Evolutionary conservation across 2,888 invertebrate species (phyloP).

Genomic region (Amorpha juglandis): DNA sequence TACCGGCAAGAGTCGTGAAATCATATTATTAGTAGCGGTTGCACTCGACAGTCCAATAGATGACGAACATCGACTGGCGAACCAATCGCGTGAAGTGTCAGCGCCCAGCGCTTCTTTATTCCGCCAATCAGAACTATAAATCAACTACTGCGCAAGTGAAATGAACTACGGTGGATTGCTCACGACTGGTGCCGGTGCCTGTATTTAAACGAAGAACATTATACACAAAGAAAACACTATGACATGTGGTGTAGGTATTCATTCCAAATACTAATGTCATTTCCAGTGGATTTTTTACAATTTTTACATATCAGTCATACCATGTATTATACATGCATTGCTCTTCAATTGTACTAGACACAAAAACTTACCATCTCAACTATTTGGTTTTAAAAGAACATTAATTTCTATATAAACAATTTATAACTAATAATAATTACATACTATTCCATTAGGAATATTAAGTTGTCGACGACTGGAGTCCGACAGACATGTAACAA

Average conservation of each 20-base stretch:
- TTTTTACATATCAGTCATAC: slow-evolving; percentile 19
- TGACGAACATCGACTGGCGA: too few relatives aligned
- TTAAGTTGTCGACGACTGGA: neutral
- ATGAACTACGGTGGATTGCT: too few relatives aligned
- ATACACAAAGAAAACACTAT: slow-evolving; percentile 3
- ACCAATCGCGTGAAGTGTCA: too few relatives aligned
- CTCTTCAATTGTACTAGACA: slow-evolving; percentile 22
- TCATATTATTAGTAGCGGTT: too few relatives aligned
- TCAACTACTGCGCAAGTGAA: too few relatives aligned
- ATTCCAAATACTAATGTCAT: neutral
- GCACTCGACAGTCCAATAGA: too few relatives aligned
- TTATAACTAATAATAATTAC: slow-evolving; percentile 47
- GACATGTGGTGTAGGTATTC: neutral
- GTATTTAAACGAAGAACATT: slow-evolving; percentile 4
- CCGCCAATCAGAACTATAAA: too few relatives aligned
- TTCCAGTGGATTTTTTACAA: slow-evolving; percentile 10
- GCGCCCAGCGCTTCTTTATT: too few relatives aligned
- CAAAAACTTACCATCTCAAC: slow-evolving; percentile 46
- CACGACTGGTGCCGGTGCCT: too few relatives aligned
- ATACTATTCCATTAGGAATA: slow-evolving; percentile 45
- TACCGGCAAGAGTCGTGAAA: too few relatives aligned
- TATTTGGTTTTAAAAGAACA: slow-evolving; percentile 58
- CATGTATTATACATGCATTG: slow-evolving; percentile 23
- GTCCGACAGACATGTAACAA: neutral
- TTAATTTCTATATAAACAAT: slow-evolving; percentile 49